Percentiles rank a stretch among this genome's conserved stretches.
phyloP scores from a whole-genome alignment of 2,888 invertebrate genomes.

The Sphaerophoria taeniata region DNA sequence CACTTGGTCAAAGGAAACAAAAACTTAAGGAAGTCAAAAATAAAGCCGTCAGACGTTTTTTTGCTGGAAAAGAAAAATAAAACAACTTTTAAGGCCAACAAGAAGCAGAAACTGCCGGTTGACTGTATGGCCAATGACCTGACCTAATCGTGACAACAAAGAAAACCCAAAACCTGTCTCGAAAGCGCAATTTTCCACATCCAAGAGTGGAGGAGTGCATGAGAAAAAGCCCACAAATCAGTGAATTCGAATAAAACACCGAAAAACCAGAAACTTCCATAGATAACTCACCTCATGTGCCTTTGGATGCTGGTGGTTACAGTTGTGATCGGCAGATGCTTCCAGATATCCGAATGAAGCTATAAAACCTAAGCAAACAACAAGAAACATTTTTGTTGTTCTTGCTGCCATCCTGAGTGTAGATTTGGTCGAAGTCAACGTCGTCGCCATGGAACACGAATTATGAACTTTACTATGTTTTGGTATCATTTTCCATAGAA shows the following conservation, averaged over 20 bases:
- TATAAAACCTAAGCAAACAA: conserved; percentile 45
- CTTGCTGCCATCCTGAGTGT: too few species aligned
- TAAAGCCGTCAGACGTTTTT: not conserved
- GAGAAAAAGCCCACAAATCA: not conserved
- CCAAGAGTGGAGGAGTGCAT: too few species aligned
- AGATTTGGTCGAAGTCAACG: conserved; percentile 21
- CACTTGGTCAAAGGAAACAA: conserved; percentile 30
- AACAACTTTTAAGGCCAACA: not conserved
- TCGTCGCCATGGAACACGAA: conserved; percentile 46
- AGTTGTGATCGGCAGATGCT: conserved; percentile 81
- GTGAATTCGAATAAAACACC: not conserved
- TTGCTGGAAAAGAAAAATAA: not conserved
- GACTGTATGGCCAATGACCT: conserved; percentile 59
- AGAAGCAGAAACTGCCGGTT: conserved; percentile 3
- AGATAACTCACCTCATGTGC: conserved; percentile 87
- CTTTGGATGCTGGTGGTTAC: conserved; percentile 87
- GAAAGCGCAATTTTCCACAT: not conserved
- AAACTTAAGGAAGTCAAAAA: conserved; percentile 35
- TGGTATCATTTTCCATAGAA: conserved; percentile 69
- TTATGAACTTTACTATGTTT: conserved; percentile 51
- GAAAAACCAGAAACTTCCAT: too few species aligned
- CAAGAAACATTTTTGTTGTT: conserved; percentile 23
- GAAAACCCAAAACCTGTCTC: not conserved
- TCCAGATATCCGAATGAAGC: conserved; percentile 52
- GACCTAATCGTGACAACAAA: conserved; percentile 61